Conservation (phyloP, 2,113 vertebrate genomes). For the Anhinga rufa region DNA sequence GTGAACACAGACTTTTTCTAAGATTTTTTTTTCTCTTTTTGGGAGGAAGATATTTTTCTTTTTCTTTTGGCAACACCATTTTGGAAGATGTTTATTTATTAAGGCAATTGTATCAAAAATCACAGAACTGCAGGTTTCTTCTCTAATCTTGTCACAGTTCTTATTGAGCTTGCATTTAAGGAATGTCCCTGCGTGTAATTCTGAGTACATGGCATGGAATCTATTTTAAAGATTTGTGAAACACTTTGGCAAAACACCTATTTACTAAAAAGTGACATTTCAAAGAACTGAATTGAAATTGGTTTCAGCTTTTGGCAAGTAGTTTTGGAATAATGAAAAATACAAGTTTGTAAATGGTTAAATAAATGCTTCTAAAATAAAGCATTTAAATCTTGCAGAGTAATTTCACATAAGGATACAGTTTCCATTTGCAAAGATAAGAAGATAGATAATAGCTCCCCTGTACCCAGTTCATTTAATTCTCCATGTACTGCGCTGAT, state of each 20-base stretch:
- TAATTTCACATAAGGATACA: neutral
- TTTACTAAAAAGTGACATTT: slow-evolving; percentile 23
- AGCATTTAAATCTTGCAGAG: neutral
- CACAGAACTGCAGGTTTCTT: neutral
- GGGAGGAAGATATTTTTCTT: neutral
- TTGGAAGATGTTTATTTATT: neutral
- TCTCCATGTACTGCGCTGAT: neutral
- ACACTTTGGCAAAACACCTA: neutral
- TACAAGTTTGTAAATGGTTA: neutral
- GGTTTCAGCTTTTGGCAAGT: neutral
- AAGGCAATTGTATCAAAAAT: neutral
- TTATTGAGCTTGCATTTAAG: neutral
- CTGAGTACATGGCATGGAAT: neutral
- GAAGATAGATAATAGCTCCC: neutral
- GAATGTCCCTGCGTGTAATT: neutral
- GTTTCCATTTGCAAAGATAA: neutral
- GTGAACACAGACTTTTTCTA: neutral
- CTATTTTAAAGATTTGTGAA: slow-evolving; percentile 10
- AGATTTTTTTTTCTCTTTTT: neutral
- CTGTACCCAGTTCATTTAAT: neutral
- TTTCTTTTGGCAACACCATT: neutral
- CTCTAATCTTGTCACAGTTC: neutral
- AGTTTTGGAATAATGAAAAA: neutral
- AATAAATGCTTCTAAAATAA: neutral
- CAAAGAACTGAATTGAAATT: neutral